These are phyloP conservation scores for Acanthosoma haemorrhoidale DNA, from an alignment of 2,888 invertebrate species.

Conservation along the genomic window DNA sequence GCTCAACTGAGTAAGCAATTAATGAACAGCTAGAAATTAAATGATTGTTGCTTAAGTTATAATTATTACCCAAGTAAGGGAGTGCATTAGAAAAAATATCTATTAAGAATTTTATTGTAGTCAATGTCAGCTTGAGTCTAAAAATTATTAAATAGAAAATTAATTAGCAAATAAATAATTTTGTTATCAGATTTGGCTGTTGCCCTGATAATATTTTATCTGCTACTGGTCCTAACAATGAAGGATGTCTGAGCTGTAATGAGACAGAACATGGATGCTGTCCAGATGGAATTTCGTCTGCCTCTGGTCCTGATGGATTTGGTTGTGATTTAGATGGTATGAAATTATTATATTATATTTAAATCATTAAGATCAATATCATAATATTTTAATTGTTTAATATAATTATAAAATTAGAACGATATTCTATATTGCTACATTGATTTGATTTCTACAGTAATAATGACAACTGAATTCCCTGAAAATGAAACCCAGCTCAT, in stretches of 20 bases:
- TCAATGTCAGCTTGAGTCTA: too few species aligned
- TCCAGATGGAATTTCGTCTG: conserved; percentile 59
- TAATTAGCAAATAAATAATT: too few species aligned
- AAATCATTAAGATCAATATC: neutral
- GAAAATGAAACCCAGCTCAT: conserved; percentile 17
- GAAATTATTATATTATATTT: neutral
- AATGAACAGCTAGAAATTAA: neutral
- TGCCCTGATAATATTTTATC: conserved; percentile 63
- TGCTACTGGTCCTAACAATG: conserved; percentile 59
- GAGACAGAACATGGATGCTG: conserved; percentile 65
- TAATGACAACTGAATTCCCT: neutral
- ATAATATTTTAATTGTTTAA: neutral
- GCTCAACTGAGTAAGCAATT: conserved; percentile 43
- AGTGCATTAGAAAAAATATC: too few species aligned
- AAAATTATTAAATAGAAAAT: too few species aligned
- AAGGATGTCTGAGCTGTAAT: conserved; percentile 49
- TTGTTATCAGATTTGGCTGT: conserved; percentile 62
- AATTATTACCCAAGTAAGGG: too few species aligned
- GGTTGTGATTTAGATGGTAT: conserved; percentile 50
- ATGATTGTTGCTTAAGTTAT: too few species aligned
- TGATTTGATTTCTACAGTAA: neutral
- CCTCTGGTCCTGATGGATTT: conserved; percentile 58
- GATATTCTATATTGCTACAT: neutral
- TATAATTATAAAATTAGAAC: neutral
- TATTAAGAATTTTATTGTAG: too few species aligned